Evolutionary conservation across 2,797 vertebrate species (phyloP), one percentile per base, ranked within the genome.

Genomic region (Lepidocolaptes lacrymiger): DNA sequence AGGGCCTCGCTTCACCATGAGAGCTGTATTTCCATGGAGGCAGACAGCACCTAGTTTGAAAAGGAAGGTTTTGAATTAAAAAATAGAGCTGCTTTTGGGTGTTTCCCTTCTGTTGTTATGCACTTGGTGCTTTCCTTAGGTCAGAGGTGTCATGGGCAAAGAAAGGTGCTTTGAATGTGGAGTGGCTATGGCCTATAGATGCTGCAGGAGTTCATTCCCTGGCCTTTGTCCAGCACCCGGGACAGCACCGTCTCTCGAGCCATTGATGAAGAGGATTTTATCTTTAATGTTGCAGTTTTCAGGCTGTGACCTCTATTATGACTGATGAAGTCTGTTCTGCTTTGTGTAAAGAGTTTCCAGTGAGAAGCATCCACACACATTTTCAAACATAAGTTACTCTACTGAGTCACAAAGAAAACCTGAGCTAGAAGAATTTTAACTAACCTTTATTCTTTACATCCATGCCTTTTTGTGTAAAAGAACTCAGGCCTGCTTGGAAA

Each of bases 361-460:
- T 10, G 76, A 92, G 85, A 41, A 46, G 21, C 44, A 46, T 46
- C 44, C 44, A 46, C 21, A 46, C 44, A 22, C 20, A 46, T 46
- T 46, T 46, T 46, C 21, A 22, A 46, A 46, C 44, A 22, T 46
- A 46, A 95, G 68, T 49, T n/a, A 72, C 73, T 91, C 67, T 24
- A 12, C 13, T 46, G 81, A 89, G 27, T 28, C 68, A 89, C 85
- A 94, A 83, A 96, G 91, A 37, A 92, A 87, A 68, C 72, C 61
- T 6, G 51, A 91, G 39, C 44, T 72, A 16, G 7, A 78, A 66
- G 87, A 89, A 78, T 92, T 94, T 75, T 91, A 92, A 95, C 92
- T 93, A 85, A 72, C 72, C 85, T 95, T 96, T 89, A 46, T 92
- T 96, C 85, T 88, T 94, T 62, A 81, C 39, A 59, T 59, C 36